Conservation (phyloP, 2,888 invertebrate species). For the Epirrita christyi region DNA sequence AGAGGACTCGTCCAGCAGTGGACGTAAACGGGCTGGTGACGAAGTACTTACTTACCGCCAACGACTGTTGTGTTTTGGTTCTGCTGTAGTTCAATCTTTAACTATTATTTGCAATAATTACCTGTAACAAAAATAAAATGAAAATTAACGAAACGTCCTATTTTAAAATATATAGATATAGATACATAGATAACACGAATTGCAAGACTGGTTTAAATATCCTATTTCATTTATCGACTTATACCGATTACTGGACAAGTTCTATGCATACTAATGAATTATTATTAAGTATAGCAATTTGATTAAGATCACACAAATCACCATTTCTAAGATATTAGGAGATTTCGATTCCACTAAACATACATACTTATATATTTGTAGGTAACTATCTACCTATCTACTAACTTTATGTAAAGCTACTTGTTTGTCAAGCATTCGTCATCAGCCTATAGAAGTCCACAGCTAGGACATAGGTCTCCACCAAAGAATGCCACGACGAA, state of each 20-base stretch:
- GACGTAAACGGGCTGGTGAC: too few relatives aligned
- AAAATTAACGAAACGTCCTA: background rate
- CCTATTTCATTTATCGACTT: conserved; percentile 30
- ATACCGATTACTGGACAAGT: conserved; percentile 35
- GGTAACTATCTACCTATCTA: background rate
- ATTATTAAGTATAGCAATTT: conserved; percentile 41
- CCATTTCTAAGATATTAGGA: conserved; percentile 10
- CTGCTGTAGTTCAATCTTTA: too few relatives aligned
- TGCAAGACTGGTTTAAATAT: conserved; percentile 13
- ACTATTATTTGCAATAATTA: background rate
- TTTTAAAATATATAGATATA: too few relatives aligned
- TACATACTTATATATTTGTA: background rate
- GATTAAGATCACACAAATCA: conserved; percentile 22
- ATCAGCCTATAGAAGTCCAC: too few relatives aligned
- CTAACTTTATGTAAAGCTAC: background rate
- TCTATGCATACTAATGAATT: conserved; percentile 46
- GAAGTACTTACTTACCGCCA: background rate
- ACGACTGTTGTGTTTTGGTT: background rate
- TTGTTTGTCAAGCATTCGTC: background rate
- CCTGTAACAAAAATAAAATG: background rate
- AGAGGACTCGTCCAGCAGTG: too few relatives aligned
- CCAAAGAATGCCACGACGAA: too few relatives aligned
- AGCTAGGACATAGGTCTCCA: too few relatives aligned
- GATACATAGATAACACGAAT: conserved; percentile 8
- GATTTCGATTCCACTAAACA: background rate